Base-by-base conservation (phyloP, 1,140 invertebrate genomes). In the Episyrphus balteatus region DNA sequence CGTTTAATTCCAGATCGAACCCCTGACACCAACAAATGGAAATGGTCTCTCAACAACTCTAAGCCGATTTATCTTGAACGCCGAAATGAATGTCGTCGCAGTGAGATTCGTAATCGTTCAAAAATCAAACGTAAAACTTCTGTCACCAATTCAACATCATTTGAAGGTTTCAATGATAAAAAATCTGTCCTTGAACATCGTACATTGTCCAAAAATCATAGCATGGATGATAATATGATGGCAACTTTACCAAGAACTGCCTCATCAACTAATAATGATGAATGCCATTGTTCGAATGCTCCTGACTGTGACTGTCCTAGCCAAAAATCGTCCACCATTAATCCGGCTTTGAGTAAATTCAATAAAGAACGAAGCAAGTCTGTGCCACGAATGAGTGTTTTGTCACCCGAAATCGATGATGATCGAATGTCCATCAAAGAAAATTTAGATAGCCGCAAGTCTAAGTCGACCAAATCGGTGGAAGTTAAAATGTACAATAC, bases 1-100 rank as follows among this genome's bases (percentile, higher is more conserved):
- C 17, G 3, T 41, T 17, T 31, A 5, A 11, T 32, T 34, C 10
- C 49, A 68, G 66, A 68, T 56, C 66, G 63, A 18, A 61, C 63
- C 2, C 52, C 61, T 10, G 66, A 68, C 46, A 64, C 64, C 46
- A 66, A 57, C 42, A 60, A 57, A n/a, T 66, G 66, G 65, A 68
- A 66, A 51, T 68, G 66, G 66, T 57, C 58, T 40, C 53, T 61
- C 26, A 53, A 67, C 37, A 86, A 88, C 1, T 88, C 90, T 3
- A 87, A 89, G 0, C 90, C 91, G 2, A 88, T 92, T 52, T 94
- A 94, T 66, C 70, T 94, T 38, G 89, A 95, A 62, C 84, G 86
- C 76, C 84, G 66, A 30, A 68, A 68, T 44, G 58, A 64, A 3
- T 68, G 61, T 42, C 54, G 66, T 1, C 56, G 66, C 34, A 68